Evolutionary conservation across 1,140 invertebrate species (phyloP), one percentile per base, ranked within the genome.

Genomic region (Calycopis cecrops): DNA sequence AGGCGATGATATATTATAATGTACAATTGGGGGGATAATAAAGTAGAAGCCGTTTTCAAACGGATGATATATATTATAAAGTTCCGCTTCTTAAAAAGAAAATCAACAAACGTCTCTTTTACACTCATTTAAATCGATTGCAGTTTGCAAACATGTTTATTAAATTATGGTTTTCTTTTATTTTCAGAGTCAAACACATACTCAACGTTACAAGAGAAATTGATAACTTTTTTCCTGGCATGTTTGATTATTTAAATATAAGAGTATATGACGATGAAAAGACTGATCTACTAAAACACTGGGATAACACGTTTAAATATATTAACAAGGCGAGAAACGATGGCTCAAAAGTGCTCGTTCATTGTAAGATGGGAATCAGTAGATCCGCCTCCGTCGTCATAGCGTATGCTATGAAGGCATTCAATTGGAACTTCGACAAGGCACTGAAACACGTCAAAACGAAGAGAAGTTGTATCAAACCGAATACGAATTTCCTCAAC

Each of bases 291-390:
- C 88, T 99, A 4, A 97, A 96, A 81, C 94, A 99, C 78, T 99
- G 98, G 97, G 97, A 99, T 76, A 93, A 97, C 76, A 99, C 98
- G 16, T 98, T 94, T 88, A 96, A 96, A 78, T 99, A 99, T 87
- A 99, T 99, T 76, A 93, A 92, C 58, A 94, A 96, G 87, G 97
- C 97, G 14, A 96, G 93, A 80, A 93, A 95, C 63, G 92, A 95
- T 70, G 94, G 95, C 12, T 97, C 94, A 9, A 97, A 97, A 87
- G 96, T 98, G 17, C 87, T 99, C 51, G 98, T 99, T 28, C 98
- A 99, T 79, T 99, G 98, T 86, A 99, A 99, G 88, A 99, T 99
- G 97, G 98, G 98, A 6, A 95, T 99, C n/a, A 98, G 97, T 78
- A 90, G 97, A 48, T 99, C 98, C 3, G 98, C 98, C 1, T 98